Evolutionary conservation across 2,888 invertebrate genomes (phyloP).

Genomic region (Brassicogethes aeneus): DNA sequence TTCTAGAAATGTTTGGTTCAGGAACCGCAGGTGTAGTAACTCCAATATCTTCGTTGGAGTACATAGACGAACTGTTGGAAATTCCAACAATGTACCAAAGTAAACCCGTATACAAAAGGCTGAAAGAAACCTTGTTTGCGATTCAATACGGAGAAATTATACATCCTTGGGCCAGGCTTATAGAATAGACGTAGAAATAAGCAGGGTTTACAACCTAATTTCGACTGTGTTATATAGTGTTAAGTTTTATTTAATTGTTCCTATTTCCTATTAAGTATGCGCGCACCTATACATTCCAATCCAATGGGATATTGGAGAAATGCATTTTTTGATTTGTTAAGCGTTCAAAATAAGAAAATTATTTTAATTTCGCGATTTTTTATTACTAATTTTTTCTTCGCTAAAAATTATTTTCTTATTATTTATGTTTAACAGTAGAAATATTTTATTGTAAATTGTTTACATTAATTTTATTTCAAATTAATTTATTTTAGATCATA

Average conservation of each 20-base stretch:
- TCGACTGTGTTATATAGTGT: slow-evolving; percentile 8
- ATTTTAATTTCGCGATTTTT: no score
- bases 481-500: no score
- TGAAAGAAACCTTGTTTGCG: slow-evolving; percentile 68
- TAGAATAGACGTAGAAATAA: slow-evolving; percentile 41
- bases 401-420: no score
- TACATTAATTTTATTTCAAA: no score
- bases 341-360: no score
- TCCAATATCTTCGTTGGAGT: slow-evolving; percentile 81
- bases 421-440: no score
- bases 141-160: slow-evolving; percentile 84
- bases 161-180: slow-evolving; percentile 69
- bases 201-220: not conserved
- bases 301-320: no score
- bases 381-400: no score
- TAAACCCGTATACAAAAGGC: slow-evolving; percentile 62
- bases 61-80: slow-evolving; percentile 54
- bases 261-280: no score
- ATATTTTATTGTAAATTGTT: no score
- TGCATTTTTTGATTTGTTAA: no score
- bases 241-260: not conserved
- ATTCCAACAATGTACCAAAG: slow-evolving; percentile 70
- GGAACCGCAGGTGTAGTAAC: slow-evolving; percentile 95
- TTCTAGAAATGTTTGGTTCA: slow-evolving; percentile 94
- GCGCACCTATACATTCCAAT: not conserved